These are phyloP conservation scores for Pterostichus niger DNA, from an alignment of 2,888 invertebrate genomes.

Conservation along the genomic window DNA sequence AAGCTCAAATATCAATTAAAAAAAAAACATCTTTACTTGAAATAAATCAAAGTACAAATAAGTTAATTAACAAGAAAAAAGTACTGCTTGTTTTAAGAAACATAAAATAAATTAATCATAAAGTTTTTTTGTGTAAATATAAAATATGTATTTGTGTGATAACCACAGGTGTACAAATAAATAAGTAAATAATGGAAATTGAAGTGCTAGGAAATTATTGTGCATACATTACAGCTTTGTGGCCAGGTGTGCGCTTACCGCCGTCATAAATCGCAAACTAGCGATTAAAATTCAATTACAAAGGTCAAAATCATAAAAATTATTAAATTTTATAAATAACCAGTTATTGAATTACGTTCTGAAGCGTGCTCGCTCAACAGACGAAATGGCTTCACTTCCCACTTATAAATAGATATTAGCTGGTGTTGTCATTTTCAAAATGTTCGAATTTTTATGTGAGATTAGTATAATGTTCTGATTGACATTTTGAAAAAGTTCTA, in stretches of 20 bases:
- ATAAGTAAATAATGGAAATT: conserved; percentile 48
- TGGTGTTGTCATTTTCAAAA: conserved; percentile 10
- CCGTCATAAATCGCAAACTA: conserved; percentile 32
- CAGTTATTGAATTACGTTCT: conserved; percentile 41
- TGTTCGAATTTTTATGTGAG: conserved; percentile 6
- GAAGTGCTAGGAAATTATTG: conserved; percentile 13
- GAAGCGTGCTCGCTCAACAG: conserved; percentile 16
- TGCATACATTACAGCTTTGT: conserved; percentile 20
- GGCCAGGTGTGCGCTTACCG: conserved; percentile 38
- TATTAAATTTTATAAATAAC: conserved; percentile 60
- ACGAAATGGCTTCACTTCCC: conserved; percentile 7
- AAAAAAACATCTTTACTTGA: no score
- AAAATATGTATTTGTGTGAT: background rate
- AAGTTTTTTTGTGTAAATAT: conserved; percentile 30
- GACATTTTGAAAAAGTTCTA: conserved; percentile 17
- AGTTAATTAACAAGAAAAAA: no score
- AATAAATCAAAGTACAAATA: no score
- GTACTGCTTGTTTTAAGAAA: no score
- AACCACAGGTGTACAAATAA: conserved; percentile 50
- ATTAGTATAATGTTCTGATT: conserved; percentile 1
- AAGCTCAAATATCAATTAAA: no score
- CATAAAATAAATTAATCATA: conserved; percentile 4
- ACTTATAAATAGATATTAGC: conserved; percentile 45
- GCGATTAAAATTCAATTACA: conserved; percentile 60
- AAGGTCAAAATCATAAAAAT: conserved; percentile 63